These are phyloP conservation scores for Anoplolepis gracilipes DNA, from an alignment of 1,140 invertebrate species.

Conservation along the genomic window DNA sequence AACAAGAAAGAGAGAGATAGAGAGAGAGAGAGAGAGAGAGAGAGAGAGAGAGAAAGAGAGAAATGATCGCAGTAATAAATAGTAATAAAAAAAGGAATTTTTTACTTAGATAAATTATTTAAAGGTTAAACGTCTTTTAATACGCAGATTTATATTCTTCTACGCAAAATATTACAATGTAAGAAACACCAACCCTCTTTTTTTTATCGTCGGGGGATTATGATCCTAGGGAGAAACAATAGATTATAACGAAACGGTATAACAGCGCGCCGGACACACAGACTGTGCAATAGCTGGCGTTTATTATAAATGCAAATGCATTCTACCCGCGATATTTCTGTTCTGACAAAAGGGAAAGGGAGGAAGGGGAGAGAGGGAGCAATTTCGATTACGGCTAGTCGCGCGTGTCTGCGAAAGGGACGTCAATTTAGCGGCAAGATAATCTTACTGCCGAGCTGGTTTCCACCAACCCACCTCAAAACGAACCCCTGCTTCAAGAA, in stretches of 20 bases:
- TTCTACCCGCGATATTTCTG: conserved; percentile 43
- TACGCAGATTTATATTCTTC: neutral
- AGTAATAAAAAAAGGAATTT: neutral
- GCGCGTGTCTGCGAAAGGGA: conserved; percentile 37
- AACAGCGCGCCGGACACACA: conserved; percentile 15
- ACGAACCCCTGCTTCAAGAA: conserved; percentile 26
- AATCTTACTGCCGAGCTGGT: conserved; percentile 6
- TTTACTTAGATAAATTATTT: conserved; percentile 1
- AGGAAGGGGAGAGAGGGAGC: neutral
- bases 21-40: too few species aligned
- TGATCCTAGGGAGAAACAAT: neutral
- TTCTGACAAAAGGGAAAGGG: conserved; percentile 1
- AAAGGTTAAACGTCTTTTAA: neutral
- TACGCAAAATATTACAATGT: neutral
- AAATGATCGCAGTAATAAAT: neutral
- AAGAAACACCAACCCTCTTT: neutral
- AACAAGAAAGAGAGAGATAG: too few species aligned
- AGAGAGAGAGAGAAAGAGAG: too few species aligned
- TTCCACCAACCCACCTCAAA: conserved; percentile 20
- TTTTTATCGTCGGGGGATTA: conserved; percentile 20
- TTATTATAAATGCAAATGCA: conserved; percentile 60
- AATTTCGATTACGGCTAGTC: conserved; percentile 47
- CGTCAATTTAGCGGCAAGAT: conserved; percentile 49
- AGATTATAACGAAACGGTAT: conserved; percentile 44
- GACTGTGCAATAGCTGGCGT: conserved; percentile 10